Evolutionary conservation across 2,888 invertebrate species (phyloP).

Genomic region (Eristalinus aeneus): DNA sequence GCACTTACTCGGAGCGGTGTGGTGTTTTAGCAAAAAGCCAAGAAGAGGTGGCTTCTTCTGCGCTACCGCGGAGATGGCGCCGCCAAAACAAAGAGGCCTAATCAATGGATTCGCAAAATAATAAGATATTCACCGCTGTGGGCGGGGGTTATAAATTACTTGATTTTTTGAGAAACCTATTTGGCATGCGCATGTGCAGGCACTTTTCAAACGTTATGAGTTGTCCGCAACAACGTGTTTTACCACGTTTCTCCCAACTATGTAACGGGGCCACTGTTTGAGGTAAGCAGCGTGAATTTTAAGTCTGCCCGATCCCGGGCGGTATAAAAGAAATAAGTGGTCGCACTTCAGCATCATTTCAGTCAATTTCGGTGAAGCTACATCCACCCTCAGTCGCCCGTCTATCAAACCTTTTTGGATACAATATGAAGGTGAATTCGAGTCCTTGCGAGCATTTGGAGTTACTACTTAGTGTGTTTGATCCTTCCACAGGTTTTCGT

Average conservation of each 20-base stretch:
- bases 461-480: background rate
- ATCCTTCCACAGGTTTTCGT: constrained; percentile 4
- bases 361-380: background rate
- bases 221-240: background rate
- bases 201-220: background rate
- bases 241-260: background rate
- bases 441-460: background rate
- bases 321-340: constrained; percentile 1
- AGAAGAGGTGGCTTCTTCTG: background rate
- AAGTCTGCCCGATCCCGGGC: background rate
- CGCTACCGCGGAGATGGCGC: background rate
- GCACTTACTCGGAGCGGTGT: background rate
- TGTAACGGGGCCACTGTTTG: background rate
- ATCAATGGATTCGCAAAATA: background rate
- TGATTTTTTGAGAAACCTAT: background rate
- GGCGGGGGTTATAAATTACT: background rate
- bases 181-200: background rate
- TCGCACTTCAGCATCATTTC: constrained; percentile 2
- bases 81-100: background rate
- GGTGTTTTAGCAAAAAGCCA: background rate
- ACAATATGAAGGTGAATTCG: constrained; percentile 16
- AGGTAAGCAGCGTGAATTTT: background rate
- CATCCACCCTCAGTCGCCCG: background rate
- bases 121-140: background rate
- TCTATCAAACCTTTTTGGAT: background rate